Evolutionary conservation across 2,797 vertebrate genomes (phyloP), one percentile per base, ranked within the genome.

Genomic region (Hemitrygon akajei): DNA sequence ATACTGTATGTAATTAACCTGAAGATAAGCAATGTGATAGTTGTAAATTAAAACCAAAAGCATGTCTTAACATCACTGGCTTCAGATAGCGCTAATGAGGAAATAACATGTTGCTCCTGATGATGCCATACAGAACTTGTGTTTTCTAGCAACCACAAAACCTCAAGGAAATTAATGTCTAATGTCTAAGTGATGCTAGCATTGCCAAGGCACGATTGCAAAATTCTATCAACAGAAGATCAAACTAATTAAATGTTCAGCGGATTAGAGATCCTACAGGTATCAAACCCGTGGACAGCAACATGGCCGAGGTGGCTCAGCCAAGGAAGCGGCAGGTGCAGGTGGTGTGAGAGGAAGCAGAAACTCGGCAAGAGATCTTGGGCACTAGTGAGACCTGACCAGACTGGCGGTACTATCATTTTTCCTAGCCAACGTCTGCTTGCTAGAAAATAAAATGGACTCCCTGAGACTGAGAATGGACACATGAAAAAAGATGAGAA

Each of bases 101-200:
- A 89, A 89, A 89, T 89, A 69, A 69, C 7, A 37, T n/a, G 82
- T 34, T 69, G 86, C 5, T 34, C 20, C 7, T 10, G 60, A 34
- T 37, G n/a, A 66, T 25, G n/a, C 60, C n/a, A 37, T 37, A 10
- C 20, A 10, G 34, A 69, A 37, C 30, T 16, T 60, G n/a, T 87
- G 86, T 18, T 89, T 37, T 37, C 63, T 34, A 69, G 66, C 86
- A 89, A 89, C 86, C 60, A 89, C 86, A 89, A 86, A 89, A 22
- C n/a, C 86, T 89, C 86, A 89, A 37, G 63, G 16, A 63, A 69
- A 37, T 89, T 66, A 37, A 37, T 69, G 66, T 87, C 69, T n/a
- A 89, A 89, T 69, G 66, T 87, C 69, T n/a, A 89, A 89, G 30
- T 37, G 25, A 66, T 20, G n/a, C n/a, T n/a, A 66, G 34, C 86